Conservation (phyloP, 2,113 vertebrate genomes). For the Xerus inauris region DNA sequence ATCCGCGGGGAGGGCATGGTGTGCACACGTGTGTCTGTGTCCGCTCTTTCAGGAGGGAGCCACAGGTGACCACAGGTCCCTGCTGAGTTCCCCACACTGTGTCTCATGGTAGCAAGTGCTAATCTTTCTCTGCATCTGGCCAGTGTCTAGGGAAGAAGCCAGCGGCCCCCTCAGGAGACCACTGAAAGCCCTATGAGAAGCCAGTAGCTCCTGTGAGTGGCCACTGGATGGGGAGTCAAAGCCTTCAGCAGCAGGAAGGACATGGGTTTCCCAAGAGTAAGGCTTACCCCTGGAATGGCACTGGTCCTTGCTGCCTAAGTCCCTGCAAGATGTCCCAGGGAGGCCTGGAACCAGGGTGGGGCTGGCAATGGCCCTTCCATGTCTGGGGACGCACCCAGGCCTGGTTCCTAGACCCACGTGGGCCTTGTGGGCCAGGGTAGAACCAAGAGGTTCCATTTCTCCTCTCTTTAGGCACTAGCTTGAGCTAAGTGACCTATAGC, state of each 20-base stretch:
- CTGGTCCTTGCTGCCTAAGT: background rate
- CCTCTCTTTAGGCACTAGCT: no score
- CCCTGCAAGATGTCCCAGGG: background rate
- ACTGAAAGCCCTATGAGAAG: background rate
- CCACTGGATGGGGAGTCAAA: background rate
- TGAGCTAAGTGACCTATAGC: background rate
- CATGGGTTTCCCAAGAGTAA: rapidly evolving
- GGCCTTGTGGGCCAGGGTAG: background rate
- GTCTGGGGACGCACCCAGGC: background rate
- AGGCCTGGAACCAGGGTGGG: background rate
- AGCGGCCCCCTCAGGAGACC: no score
- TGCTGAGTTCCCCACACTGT: background rate
- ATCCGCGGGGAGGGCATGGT: rapidly evolving
- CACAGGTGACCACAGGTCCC: background rate
- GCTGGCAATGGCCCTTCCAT: background rate
- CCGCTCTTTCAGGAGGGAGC: background rate
- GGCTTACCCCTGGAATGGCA: background rate
- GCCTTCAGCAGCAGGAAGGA: background rate
- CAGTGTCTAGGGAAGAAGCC: background rate
- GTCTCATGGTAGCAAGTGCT: background rate
- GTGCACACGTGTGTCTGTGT: rapidly evolving
- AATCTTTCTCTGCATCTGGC: no score
- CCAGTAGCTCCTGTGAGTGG: rapidly evolving
- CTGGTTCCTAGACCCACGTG: background rate
- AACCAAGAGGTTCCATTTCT: background rate